These are phyloP conservation scores for Andrena cerasifolii DNA, from an alignment of 1,140 invertebrate genomes.

Conservation along the genomic window DNA sequence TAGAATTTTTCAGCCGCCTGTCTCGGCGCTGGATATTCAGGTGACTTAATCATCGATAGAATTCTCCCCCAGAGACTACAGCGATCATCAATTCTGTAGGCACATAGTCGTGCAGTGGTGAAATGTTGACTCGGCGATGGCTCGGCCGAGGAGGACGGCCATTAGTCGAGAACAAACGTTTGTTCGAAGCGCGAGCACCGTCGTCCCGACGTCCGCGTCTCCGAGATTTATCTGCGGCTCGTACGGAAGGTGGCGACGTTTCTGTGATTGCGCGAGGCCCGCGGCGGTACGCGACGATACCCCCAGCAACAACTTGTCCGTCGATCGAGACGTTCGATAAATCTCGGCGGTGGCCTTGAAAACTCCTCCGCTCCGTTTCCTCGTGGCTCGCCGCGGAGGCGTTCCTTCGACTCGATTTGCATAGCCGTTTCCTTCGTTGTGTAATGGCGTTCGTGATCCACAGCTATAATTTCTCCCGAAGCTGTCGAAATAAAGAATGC, in stretches of 20 bases:
- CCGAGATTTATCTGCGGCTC: not conserved
- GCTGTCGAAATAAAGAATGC: constrained; percentile 12
- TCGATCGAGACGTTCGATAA: constrained; percentile 37
- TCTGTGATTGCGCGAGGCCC: constrained; percentile 5
- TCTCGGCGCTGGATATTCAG: no score
- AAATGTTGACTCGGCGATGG: not conserved
- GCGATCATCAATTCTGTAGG: not conserved
- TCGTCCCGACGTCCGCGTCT: not conserved
- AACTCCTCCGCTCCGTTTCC: constrained; percentile 24
- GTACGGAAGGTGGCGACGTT: constrained; percentile 1
- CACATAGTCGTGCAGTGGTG: not conserved
- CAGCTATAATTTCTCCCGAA: constrained; percentile 1
- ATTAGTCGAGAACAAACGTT: not conserved
- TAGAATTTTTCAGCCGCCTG: no score
- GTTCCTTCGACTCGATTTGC: constrained; percentile 21
- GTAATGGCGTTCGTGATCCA: constrained; percentile 20
- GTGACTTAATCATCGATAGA: not conserved
- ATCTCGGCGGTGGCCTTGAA: constrained; percentile 22
- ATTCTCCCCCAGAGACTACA: not conserved
- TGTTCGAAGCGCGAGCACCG: not conserved
- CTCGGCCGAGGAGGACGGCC: not conserved
- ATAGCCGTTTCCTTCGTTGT: constrained; percentile 21
- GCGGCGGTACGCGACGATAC: not conserved
- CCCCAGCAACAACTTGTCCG: constrained; percentile 29
- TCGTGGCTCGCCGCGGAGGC: not conserved